A percentile compares a stretch with the other conserved stretches of the same genome.
phyloP scores from a whole-genome alignment of 2,113 vertebrate species.

The Equus przewalskii region DNA sequence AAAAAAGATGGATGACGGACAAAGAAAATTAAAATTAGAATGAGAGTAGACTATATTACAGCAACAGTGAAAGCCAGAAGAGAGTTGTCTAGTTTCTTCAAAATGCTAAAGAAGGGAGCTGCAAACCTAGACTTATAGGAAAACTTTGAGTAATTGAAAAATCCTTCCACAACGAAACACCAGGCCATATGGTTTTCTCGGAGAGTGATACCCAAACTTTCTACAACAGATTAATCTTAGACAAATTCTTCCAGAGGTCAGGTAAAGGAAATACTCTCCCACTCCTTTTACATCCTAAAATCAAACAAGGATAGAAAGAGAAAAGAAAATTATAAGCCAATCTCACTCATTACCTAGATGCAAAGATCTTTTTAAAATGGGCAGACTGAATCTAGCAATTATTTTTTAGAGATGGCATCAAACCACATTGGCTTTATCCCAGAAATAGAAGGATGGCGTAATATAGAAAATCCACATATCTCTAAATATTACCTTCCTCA shows the following conservation, averaged over 20 bases:
- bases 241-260: not conserved
- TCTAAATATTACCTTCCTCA: not conserved
- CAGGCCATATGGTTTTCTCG: not conserved
- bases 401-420: slow-evolving; percentile 8
- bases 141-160: not conserved
- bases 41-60: not conserved
- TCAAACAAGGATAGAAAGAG: not conserved
- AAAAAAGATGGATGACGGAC: not conserved
- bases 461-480: not conserved
- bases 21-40: not conserved
- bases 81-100: not conserved
- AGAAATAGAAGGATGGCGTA: not conserved
- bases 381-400: not conserved
- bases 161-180: not conserved
- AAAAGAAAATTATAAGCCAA: not conserved
- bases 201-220: not conserved
- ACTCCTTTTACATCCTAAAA: not conserved
- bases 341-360: not conserved
- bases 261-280: not conserved
- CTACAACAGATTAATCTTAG: not conserved
- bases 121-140: not conserved
- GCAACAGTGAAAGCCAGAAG: not conserved
- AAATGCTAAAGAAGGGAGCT: not conserved
- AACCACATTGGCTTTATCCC: not conserved
- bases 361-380: not conserved